A percentile compares a stretch with the other conserved stretches of the same genome.
Evolutionary conservation across 2,113 vertebrate species (phyloP).

Genomic region (Stegastes partitus): DNA sequence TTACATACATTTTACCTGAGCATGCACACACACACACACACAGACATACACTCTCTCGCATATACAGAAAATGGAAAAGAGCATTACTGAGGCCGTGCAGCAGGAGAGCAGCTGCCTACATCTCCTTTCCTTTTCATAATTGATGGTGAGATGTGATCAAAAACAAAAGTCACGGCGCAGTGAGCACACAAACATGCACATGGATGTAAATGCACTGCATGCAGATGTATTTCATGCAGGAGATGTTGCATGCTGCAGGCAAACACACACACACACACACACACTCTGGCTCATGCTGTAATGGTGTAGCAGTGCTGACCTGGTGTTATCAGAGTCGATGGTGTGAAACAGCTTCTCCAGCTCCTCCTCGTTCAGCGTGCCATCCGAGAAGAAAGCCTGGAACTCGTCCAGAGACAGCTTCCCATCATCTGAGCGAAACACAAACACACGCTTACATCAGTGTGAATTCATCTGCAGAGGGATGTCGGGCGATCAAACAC

Average conservation of each 20-base stretch:
- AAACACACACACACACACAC: constrained; percentile 29
- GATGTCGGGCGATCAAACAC: not conserved
- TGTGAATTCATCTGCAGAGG: not conserved
- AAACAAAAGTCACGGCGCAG: constrained; percentile 21
- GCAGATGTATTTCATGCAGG: constrained; percentile 36
- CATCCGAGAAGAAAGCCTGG: constrained; percentile 97
- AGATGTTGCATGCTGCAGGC: not conserved
- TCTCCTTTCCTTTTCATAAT: constrained; percentile 35
- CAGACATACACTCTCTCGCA: constrained; percentile 5
- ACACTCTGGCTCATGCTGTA: not conserved
- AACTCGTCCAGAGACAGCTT: constrained; percentile 98
- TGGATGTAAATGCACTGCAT: not conserved
- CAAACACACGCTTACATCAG: constrained; percentile 26
- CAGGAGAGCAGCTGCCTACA: constrained; percentile 26
- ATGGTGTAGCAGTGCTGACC: constrained; percentile 80
- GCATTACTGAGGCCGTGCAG: constrained; percentile 14
- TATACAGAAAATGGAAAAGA: not conserved
- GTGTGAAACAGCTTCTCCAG: constrained; percentile 96
- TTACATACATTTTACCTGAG: constrained; percentile 25
- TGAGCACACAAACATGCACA: constrained; percentile 11
- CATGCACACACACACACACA: constrained; percentile 1
- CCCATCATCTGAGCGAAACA: constrained; percentile 90
- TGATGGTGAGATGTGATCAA: constrained; percentile 31
- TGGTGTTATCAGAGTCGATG: constrained; percentile 98
- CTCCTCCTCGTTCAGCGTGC: constrained; percentile 94